phyloP scores from a whole-genome alignment of 1,140 invertebrate genomes.

The Drosophila seguyi region DNA sequence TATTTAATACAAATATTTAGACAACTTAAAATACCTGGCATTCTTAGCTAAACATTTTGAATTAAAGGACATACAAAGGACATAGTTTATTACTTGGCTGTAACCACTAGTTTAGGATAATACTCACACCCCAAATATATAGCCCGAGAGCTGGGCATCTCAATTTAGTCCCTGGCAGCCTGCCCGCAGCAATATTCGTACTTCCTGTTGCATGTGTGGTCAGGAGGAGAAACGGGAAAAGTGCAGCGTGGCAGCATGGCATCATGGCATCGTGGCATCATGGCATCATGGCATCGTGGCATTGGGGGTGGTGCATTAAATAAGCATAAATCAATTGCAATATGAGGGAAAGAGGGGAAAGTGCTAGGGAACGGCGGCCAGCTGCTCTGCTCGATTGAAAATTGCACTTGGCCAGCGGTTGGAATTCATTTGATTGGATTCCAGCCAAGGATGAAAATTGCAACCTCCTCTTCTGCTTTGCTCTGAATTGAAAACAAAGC shows the following conservation, averaged over 20 bases:
- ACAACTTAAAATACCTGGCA: not conserved
- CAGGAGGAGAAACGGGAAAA: conserved; percentile 8
- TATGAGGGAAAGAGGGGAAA: not conserved
- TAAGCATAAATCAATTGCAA: conserved; percentile 65
- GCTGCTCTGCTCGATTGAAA: conserved; percentile 19
- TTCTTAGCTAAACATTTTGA: not conserved
- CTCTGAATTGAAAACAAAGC: conserved; percentile 10
- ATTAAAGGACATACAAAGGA: not conserved
- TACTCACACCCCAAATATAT: not conserved
- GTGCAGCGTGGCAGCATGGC: too few relatives aligned
- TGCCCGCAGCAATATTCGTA: conserved; percentile 32
- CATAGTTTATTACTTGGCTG: not conserved
- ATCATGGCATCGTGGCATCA: too few relatives aligned
- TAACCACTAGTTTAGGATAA: not conserved
- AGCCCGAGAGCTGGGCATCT: conserved; percentile 5
- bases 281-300: too few relatives aligned
- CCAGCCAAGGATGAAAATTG: conserved; percentile 35
- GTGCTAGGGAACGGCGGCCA: not conserved
- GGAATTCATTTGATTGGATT: conserved; percentile 37
- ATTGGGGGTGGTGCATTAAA: conserved; percentile 33
- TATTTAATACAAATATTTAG: too few relatives aligned
- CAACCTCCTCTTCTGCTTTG: not conserved
- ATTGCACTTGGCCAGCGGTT: conserved; percentile 25
- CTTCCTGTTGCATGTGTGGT: conserved; percentile 44
- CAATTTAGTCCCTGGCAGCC: conserved; percentile 24